Evolutionary conservation across 2,797 vertebrate species (phyloP).

Genomic region (Pseudomugil gertrudae): DNA sequence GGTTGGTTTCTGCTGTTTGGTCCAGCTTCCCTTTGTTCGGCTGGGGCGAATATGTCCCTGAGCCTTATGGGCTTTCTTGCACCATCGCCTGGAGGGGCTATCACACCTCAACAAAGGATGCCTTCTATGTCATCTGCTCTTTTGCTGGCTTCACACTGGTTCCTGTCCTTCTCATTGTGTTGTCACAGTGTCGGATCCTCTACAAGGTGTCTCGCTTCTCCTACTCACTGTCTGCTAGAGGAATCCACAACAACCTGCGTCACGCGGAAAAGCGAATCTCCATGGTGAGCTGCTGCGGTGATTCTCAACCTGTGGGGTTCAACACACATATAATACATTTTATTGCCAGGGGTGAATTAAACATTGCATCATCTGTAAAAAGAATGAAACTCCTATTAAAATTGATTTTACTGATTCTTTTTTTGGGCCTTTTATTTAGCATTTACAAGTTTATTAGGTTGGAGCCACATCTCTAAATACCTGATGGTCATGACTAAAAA

Average conservation of each 20-base stretch:
- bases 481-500: neutral
- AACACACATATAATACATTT: neutral
- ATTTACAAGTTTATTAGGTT: too few relatives aligned
- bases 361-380: neutral
- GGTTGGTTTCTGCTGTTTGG: slow-evolving; percentile 70
- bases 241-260: slow-evolving; percentile 66
- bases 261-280: slow-evolving; percentile 64
- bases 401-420: neutral
- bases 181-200: slow-evolving; percentile 74
- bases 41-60: slow-evolving; percentile 78
- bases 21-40: slow-evolving; percentile 77
- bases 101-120: slow-evolving; percentile 73
- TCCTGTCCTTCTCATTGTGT: slow-evolving; percentile 69
- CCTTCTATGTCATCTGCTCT: slow-evolving; percentile 76
- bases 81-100: slow-evolving; percentile 77
- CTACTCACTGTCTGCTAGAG: slow-evolving; percentile 47
- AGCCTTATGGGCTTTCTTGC: slow-evolving; percentile 80
- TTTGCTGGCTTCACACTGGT: slow-evolving; percentile 72
- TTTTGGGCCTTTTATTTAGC: neutral
- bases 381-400: neutral
- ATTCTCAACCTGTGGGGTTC: too few relatives aligned
- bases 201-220: slow-evolving; percentile 67
- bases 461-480: neutral
- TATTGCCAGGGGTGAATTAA: neutral
- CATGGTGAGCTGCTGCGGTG: slow-evolving; percentile 54